Conservation (phyloP, 2,113 vertebrate genomes). For the Eolophus roseicapilla region DNA sequence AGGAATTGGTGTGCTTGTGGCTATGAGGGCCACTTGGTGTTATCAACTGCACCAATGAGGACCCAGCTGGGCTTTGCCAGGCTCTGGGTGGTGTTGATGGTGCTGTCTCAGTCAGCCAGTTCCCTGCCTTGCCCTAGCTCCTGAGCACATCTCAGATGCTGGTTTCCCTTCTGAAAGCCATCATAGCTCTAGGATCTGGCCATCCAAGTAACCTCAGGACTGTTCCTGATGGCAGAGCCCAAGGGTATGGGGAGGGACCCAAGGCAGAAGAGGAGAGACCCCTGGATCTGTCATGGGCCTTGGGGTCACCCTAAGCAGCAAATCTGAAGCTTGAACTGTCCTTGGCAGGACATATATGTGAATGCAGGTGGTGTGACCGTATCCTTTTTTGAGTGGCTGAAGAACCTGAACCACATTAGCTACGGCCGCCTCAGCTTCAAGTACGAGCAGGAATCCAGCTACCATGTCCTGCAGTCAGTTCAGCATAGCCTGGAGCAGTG, state of each 20-base stretch:
- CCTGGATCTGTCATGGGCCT: not conserved
- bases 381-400: constrained; percentile 10
- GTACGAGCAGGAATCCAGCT: not conserved
- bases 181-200: not conserved
- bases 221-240: not conserved
- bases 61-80: not conserved
- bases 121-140: not conserved
- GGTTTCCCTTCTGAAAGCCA: not conserved
- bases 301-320: not conserved
- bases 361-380: not conserved
- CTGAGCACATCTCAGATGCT: not conserved
- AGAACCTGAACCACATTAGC: constrained; percentile 8
- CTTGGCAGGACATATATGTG: not conserved
- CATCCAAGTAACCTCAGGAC: not conserved
- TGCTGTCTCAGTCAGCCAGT: not conserved
- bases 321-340: not conserved
- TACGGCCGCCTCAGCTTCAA: not conserved
- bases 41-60: not conserved
- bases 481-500: constrained; percentile 30
- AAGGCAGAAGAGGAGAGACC: not conserved
- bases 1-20: rapidly evolving
- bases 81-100: not conserved
- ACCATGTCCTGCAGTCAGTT: not conserved
- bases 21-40: not conserved
- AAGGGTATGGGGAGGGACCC: not conserved